Conservation (phyloP, 2,113 vertebrate species). For the Otolemur garnettii region DNA sequence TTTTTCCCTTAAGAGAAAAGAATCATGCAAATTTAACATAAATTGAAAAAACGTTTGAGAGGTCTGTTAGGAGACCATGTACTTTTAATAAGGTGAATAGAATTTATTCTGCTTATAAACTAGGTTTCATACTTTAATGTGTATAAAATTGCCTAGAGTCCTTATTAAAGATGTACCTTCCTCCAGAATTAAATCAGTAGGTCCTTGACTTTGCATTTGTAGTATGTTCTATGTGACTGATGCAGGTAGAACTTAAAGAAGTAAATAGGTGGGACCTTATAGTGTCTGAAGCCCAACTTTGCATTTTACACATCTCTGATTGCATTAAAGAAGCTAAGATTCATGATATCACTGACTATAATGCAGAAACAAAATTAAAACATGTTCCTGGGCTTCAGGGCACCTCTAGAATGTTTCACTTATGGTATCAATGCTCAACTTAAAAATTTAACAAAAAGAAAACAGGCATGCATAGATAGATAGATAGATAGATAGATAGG, state of each 20-base stretch:
- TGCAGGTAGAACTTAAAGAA: not conserved
- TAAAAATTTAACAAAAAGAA: not conserved
- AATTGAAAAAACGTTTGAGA: not conserved
- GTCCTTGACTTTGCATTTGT: not conserved
- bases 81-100: conserved; percentile 20
- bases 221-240: not conserved
- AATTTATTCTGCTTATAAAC: conserved; percentile 12
- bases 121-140: conserved; percentile 31
- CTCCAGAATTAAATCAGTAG: not conserved
- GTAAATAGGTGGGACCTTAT: not conserved
- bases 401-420: conserved; percentile 22
- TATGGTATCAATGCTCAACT: not conserved
- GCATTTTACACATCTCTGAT: not conserved
- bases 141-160: not conserved
- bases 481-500: not conserved
- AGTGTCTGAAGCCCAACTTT: not conserved
- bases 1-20: too few species aligned
- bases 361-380: not conserved
- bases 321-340: not conserved
- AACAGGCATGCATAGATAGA: not conserved
- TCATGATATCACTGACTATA: not conserved
- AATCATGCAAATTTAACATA: not conserved
- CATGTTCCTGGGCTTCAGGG: not conserved
- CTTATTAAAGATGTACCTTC: not conserved
- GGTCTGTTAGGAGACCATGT: not conserved